phyloP scores from a whole-genome alignment of 2,797 vertebrate genomes.

The Loris lydekkerianus region DNA sequence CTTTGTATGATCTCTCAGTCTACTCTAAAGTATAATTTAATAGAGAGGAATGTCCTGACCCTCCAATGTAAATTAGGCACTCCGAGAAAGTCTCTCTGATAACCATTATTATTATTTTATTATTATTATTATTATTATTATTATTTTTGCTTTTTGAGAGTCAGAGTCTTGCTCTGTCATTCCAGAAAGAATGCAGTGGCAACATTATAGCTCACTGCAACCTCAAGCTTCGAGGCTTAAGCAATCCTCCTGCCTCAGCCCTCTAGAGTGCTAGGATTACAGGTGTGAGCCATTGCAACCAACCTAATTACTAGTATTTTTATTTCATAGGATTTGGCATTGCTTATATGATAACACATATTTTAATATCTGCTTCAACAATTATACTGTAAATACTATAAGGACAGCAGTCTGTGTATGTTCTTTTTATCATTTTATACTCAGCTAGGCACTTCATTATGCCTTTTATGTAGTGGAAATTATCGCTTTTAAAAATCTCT shows the following conservation, averaged over 20 bases:
- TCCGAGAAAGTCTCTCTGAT: neutral
- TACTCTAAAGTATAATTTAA: neutral
- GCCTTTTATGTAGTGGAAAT: neutral
- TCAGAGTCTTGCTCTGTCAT: too few relatives aligned
- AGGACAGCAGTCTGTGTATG: neutral
- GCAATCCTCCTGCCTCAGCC: too few relatives aligned
- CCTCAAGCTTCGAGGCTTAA: too few relatives aligned
- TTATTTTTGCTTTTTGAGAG: too few relatives aligned
- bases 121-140: too few relatives aligned
- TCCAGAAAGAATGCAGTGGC: too few relatives aligned
- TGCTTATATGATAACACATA: neutral
- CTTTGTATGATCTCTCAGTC: neutral
- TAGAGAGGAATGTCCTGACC: neutral
- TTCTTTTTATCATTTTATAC: neutral
- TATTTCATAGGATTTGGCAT: neutral
- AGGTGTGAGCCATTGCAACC: too few relatives aligned
- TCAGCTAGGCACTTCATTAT: neutral
- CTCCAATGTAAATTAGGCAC: neutral
- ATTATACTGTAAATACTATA: neutral
- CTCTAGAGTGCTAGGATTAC: too few relatives aligned
- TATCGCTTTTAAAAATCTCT: neutral
- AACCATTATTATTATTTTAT: too few relatives aligned
- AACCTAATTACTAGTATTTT: neutral
- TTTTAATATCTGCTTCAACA: slow-evolving; percentile 5
- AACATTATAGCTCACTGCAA: too few relatives aligned